Evolutionary conservation across 2,797 vertebrate species (phyloP), one percentile per base, ranked within the genome.

Genomic region (Labeo calbasu): DNA sequence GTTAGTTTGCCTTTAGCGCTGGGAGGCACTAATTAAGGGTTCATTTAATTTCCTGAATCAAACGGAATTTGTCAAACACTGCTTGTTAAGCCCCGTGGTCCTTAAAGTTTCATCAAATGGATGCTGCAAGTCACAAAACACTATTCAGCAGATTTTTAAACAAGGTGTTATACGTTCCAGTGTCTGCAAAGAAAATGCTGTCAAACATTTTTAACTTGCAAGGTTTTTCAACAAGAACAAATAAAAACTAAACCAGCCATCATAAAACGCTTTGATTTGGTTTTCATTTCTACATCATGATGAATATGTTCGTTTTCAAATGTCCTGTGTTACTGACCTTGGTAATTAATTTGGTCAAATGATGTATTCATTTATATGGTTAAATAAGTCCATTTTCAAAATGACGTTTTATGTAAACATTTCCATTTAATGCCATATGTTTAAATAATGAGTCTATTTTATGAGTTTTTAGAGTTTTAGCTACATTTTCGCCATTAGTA

Each of bases 21-120:
- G 61, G 0, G 43, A 77, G 36, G n/a, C 21, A 68, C 81, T 68
- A 83, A 77, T 68, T 57, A 68, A 68, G 14, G 51, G 50, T 46
- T 83, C n/a, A 46, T 77, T 83, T 77, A 32, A 55, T 83, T 77
- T 57, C 40, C 59, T 25, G 15, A 51, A 76, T 55, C 36, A 75
- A 66, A 83, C 5, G 8, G 8, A 76, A 25, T 66, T 83, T 57
- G 79, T 70, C 79, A 61, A 81, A 55, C n/a, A 57, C 50, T 32
- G 72, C 28, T 50, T 28, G n/a, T 17, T 76, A 81, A 63, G 40
- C 69, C 40, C 68, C 10, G 21, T 57, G 79, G 32, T 59, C 40
- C n/a, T 32, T 17, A 9, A 65, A 36, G 17, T 50, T 57, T 40
- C 48, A 53, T 65, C 77, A 51, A 50, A 12, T 15, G 19, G 3